Percentiles rank a stretch among this genome's conserved stretches.
phyloP scores from a whole-genome alignment of 2,888 invertebrate genomes.

The Napeogenes sylphis region DNA sequence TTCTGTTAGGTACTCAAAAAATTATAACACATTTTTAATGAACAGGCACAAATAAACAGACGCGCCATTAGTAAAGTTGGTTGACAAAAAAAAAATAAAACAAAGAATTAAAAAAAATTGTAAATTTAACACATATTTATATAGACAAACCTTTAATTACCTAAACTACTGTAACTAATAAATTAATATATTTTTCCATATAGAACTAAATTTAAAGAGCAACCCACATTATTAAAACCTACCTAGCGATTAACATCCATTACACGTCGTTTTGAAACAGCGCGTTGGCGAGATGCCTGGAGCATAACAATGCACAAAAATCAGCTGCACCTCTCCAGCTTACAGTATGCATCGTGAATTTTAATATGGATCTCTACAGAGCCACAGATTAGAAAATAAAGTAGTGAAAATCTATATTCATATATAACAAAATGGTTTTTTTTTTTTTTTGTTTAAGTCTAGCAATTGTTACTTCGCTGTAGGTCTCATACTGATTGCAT shows the following conservation, averaged over 20 bases:
- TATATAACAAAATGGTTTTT: neutral
- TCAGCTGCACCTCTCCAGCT: conserved; percentile 38
- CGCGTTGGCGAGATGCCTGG: conserved; percentile 32
- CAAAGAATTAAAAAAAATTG: too few relatives aligned
- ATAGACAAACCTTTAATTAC: too few relatives aligned
- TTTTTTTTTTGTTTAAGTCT: too few relatives aligned
- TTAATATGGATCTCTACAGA: conserved; percentile 31
- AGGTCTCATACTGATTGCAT: too few relatives aligned
- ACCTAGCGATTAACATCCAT: conserved; percentile 27
- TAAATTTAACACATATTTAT: too few relatives aligned
- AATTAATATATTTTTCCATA: neutral
- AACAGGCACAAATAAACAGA: too few relatives aligned
- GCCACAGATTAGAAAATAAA: neutral
- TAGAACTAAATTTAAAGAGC: neutral
- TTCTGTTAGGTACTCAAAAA: too few relatives aligned
- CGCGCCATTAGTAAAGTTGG: too few relatives aligned
- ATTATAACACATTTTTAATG: too few relatives aligned
- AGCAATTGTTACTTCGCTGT: too few relatives aligned
- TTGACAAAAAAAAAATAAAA: too few relatives aligned
- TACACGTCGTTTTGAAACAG: conserved; percentile 25
- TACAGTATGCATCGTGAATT: conserved; percentile 37
- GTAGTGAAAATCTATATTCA: neutral
- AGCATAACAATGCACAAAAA: conserved; percentile 40
- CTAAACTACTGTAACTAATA: too few relatives aligned
- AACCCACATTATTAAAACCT: conserved; percentile 13